Base-by-base conservation (phyloP, 2,113 vertebrate species). In the Xyliphius kryptos region DNA sequence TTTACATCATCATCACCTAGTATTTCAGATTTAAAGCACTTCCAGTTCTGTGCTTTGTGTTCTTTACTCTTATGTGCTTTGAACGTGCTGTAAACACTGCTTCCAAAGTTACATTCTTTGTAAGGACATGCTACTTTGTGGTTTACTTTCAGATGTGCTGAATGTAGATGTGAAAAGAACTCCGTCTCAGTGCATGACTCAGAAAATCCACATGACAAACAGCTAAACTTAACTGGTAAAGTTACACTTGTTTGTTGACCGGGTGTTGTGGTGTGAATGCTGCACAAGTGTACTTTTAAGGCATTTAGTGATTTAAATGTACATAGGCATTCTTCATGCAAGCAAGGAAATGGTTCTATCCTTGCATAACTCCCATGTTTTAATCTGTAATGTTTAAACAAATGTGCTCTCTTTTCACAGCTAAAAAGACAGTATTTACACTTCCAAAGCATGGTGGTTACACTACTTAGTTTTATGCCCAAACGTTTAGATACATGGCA, bases 41-140 rank as follows among this genome's bases (percentile, higher is more conserved):
- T 63, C 59, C 41, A 63, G 32, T 40, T 68, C 11, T 58, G 47
- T 48, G 67, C 16, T 11, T 54, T 72, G 60, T 59, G 60, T 43
- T 22, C 11, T 48, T 72, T 72, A 49, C 66, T 51, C 13, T 52
- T 69, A 46, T 69, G 60, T 9, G 44, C 66, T 38, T 66, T 73
- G 56, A 69, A 65, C 53, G 61, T 73, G 50, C 44, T 61, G 56
- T 65, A 61, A 12, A 61, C 66, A 51, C 66, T 61, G 61, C 67
- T 58, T 52, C 66, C 36, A 69, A 66, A 69, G 47, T 26, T 66
- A 53, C 46, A 62, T 17, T 57, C 52, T 66, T 69, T 66, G 14
- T 48, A 66, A 56, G 53, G 62, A 17, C 57, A 62, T 22, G 2
- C 37, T 5, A 59, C 41, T 55, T 63, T 67, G 22, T 67, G 58